Base-by-base conservation (phyloP, 1,140 invertebrate genomes). In the Apis florea region DNA sequence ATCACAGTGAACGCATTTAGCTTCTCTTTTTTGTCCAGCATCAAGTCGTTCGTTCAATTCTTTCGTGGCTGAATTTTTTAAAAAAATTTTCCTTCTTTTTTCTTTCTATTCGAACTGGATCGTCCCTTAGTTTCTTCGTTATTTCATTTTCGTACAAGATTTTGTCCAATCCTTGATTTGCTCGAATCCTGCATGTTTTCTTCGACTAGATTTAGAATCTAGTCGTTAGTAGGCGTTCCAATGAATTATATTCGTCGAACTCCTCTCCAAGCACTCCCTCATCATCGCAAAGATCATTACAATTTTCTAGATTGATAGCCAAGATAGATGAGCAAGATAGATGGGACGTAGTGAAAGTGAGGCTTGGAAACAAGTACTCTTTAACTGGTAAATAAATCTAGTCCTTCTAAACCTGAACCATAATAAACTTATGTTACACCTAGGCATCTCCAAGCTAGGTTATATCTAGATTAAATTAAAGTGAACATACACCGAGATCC, bases 371-470 rank as follows among this genome's bases (percentile, higher is more conserved):
- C 56, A 58, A 47, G 54, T 72, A 72, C 70, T 58, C 70, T 72
- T 72, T 72, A 72, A 72, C 70, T 72, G 49, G 70, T 56, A 72
- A 72, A 72, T 72, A 72, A 54, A 73, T 59, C 70, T 73, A 73
- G 54, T 59, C 70, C 21, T 19, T 47, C 54, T 12, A 24, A 31
- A 47, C 31, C n/a, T 59, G 4, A 61, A 19, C 70, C 12, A 59
- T 26, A 40, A 26, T 56, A 40, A 56, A 73, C 54, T 10, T 47
- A 73, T 59, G 54, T 73, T 73, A 49, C 70, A 73, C 54, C 70
- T 47, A 47, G 26, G 56, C 58, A 47, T 47, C 21, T 59, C 31
- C 21, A 31, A 15, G 9, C 19, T 59, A 24, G 19, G 53, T 31
- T 56, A 51, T 31, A 24, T 72, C 54, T 73, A 47, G 54, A 73